These are phyloP conservation scores for Phrixothrix hirtus DNA, from an alignment of 2,888 invertebrate genomes.

Conservation along the genomic window DNA sequence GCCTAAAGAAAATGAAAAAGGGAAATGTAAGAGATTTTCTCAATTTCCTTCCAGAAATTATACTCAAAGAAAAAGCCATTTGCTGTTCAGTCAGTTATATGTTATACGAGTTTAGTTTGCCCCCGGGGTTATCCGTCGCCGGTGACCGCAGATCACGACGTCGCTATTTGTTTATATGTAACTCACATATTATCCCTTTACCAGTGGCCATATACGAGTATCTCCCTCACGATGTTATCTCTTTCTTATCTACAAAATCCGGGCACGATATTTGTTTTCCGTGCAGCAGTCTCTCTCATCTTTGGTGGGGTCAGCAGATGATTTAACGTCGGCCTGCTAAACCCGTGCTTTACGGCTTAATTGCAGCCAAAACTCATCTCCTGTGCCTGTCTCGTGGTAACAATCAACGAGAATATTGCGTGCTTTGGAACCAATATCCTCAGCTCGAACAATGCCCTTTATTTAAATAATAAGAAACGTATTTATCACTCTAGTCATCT, in stretches of 20 bases:
- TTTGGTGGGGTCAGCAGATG: slow-evolving; percentile 17
- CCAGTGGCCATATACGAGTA: slow-evolving; percentile 18
- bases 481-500: slow-evolving; percentile 52
- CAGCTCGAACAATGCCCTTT: slow-evolving; percentile 30
- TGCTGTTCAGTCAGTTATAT: slow-evolving; percentile 47
- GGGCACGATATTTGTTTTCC: slow-evolving; percentile 11
- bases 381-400: slow-evolving; percentile 20
- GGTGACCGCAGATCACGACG: slow-evolving; percentile 36
- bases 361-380: slow-evolving; percentile 26
- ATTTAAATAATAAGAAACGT: slow-evolving; percentile 43
- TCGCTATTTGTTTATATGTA: slow-evolving; percentile 34
- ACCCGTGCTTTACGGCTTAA: slow-evolving; percentile 25
- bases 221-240: slow-evolving; percentile 24
- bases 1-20: slow-evolving; percentile 56
- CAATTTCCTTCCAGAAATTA: slow-evolving; percentile 58
- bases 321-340: slow-evolving; percentile 20
- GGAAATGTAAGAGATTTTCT: slow-evolving; percentile 57
- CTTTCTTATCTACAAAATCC: slow-evolving; percentile 19
- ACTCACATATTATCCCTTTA: slow-evolving; percentile 31
- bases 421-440: slow-evolving; percentile 33
- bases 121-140: slow-evolving; percentile 34
- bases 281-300: slow-evolving; percentile 1
- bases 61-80: slow-evolving; percentile 53
- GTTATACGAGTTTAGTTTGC: slow-evolving; percentile 40
- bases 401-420: slow-evolving; percentile 24